phyloP scores from a whole-genome alignment of 2,113 vertebrate species.

The Sebastes fasciatus region DNA sequence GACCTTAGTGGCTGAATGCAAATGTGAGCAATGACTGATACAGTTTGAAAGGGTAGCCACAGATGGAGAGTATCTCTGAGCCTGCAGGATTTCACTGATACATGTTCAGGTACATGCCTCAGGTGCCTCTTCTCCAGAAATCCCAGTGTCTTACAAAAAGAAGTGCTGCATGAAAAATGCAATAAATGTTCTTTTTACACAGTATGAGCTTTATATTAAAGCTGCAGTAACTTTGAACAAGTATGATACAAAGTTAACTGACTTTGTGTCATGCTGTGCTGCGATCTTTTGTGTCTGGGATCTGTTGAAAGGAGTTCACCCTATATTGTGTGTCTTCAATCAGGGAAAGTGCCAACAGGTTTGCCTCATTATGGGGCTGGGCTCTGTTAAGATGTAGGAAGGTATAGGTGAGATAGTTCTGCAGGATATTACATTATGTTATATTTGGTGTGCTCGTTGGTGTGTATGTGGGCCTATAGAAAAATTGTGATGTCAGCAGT shows the following conservation, averaged over 20 bases:
- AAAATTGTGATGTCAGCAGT: not conserved
- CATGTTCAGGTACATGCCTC: not conserved
- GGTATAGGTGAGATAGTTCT: not conserved
- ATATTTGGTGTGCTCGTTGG: not conserved
- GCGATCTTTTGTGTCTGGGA: too few relatives aligned
- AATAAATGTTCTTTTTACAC: not conserved
- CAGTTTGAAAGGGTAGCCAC: constrained; percentile 29
- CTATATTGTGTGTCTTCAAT: not conserved
- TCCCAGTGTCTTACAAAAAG: not conserved
- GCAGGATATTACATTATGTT: not conserved
- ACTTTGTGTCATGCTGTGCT: not conserved
- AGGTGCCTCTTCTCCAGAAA: not conserved
- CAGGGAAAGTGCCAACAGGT: not conserved
- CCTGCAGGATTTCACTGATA: constrained; percentile 2
- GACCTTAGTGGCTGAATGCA: constrained; percentile 52
- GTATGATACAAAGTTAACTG: too few relatives aligned
- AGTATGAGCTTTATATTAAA: too few relatives aligned
- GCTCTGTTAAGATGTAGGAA: not conserved
- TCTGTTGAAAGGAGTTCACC: not conserved
- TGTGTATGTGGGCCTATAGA: not conserved
- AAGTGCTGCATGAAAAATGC: not conserved
- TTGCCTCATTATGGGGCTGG: not conserved
- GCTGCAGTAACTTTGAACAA: too few relatives aligned
- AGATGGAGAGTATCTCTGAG: constrained; percentile 3
- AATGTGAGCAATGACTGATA: constrained; percentile 45